Conservation (phyloP, 2,797 vertebrate genomes). For the Oreonectes daqikongensis region DNA sequence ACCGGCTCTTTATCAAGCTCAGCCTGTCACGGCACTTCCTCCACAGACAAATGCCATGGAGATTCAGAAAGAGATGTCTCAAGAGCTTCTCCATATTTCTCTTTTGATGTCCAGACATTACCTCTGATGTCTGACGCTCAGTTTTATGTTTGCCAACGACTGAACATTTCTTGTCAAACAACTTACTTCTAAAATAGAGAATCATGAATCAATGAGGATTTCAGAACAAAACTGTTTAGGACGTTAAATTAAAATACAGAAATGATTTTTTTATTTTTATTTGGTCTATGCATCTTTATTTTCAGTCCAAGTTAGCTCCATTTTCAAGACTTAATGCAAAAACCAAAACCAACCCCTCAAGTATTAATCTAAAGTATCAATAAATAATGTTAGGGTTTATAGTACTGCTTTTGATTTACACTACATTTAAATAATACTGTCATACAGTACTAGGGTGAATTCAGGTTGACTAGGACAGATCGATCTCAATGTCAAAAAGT, state of each 20-base stretch:
- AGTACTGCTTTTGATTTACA: neutral
- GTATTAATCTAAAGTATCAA: neutral
- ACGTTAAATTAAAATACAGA: no score
- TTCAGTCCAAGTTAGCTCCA: neutral
- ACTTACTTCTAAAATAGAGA: no score
- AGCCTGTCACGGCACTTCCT: conserved; percentile 62
- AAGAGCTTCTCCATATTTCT: neutral
- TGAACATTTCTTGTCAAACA: no score
- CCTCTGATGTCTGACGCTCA: neutral
- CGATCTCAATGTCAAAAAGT: no score
- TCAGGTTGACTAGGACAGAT: no score
- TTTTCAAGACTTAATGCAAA: neutral
- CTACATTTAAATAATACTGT: neutral
- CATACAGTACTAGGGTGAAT: no score
- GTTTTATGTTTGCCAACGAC: neutral
- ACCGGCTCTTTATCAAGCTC: conserved; percentile 63
- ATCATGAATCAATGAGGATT: no score
- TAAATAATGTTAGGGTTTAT: neutral
- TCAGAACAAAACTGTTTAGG: no score
- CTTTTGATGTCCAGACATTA: neutral
- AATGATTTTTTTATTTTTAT: neutral
- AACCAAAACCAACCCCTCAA: neutral
- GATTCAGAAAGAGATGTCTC: conserved; percentile 9
- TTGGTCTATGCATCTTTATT: neutral
- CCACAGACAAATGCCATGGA: neutral